A percentile compares a stretch with the other conserved stretches of the same genome.
These are phyloP conservation scores for Conus ventricosus DNA, from an alignment of 1,140 invertebrate genomes.

Conservation along the genomic window DNA sequence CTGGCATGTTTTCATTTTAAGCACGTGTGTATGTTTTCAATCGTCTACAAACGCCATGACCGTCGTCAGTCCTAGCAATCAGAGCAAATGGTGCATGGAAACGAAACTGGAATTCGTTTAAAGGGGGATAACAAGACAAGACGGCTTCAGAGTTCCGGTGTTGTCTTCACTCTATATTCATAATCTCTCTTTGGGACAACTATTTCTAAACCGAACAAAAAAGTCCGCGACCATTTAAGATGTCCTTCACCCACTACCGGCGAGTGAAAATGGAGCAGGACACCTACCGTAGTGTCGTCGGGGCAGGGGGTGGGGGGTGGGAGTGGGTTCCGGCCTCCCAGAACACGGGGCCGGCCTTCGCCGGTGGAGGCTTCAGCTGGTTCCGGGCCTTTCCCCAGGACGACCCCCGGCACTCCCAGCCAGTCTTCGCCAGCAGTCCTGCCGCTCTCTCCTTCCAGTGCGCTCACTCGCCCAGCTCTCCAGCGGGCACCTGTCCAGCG, in stretches of 20 bases:
- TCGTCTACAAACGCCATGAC: no score
- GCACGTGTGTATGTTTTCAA: no score
- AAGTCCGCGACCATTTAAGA: neutral
- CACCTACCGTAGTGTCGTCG: neutral
- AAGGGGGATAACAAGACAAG: no score
- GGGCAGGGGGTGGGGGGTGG: neutral
- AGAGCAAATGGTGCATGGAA: no score
- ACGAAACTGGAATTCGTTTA: no score
- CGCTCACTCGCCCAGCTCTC: neutral
- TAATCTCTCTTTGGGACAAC: no score
- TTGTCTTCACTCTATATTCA: no score
- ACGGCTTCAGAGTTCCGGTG: no score
- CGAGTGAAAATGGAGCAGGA: slow-evolving; percentile 23
- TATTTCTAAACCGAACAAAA: no score
- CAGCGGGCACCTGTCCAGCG: neutral
- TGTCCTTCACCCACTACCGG: slow-evolving; percentile 11
- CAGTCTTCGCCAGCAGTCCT: neutral
- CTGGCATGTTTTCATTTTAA: no score
- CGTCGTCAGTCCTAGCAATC: no score
- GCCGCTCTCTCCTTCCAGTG: neutral
- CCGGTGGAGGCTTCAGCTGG: slow-evolving; percentile 9
- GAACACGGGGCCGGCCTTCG: neutral
- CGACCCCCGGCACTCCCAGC: neutral
- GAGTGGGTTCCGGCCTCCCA: neutral
- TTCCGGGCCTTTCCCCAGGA: slow-evolving; percentile 1